Evolutionary conservation across 2,797 vertebrate genomes (phyloP).

Genomic region (Acrocephalus scirpaceus): DNA sequence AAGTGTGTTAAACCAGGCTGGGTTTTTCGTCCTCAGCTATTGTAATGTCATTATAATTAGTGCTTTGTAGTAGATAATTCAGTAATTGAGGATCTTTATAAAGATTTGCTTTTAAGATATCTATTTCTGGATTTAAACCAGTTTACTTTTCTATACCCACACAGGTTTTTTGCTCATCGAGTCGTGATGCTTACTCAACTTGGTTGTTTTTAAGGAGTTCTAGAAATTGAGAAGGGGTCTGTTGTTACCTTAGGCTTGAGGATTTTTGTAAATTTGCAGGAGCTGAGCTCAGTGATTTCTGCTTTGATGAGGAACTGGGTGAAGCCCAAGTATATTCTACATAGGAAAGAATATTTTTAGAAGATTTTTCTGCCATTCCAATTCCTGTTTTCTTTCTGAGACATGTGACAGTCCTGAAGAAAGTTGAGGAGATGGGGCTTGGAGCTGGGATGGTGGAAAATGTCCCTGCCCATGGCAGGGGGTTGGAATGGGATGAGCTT

Average conservation of each 20-base stretch:
- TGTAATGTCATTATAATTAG: not conserved
- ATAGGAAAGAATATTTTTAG: not conserved
- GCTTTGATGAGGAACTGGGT: not conserved
- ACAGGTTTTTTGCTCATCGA: rapidly evolving
- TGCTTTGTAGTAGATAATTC: not conserved
- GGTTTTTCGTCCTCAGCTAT: not conserved
- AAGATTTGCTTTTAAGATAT: not conserved
- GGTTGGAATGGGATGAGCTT: not conserved
- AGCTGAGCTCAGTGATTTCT: not conserved
- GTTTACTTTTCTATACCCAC: not conserved
- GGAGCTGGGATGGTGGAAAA: not conserved
- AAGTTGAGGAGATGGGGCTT: not conserved
- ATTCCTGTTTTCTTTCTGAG: not conserved
- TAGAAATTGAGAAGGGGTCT: not conserved
- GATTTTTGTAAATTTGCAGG: not conserved
- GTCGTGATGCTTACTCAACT: rapidly evolving
- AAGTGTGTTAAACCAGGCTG: conserved; percentile 9
- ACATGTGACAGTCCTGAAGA: not conserved
- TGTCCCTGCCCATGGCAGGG: not conserved
- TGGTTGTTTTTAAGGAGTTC: not conserved
- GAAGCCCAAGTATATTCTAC: not conserved
- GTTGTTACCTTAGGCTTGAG: not conserved
- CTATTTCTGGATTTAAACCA: not conserved
- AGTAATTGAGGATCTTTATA: not conserved
- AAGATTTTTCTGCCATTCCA: not conserved